phyloP scores from a whole-genome alignment of 2,797 vertebrate species.

The Tokudaia tokunoshimensis region DNA sequence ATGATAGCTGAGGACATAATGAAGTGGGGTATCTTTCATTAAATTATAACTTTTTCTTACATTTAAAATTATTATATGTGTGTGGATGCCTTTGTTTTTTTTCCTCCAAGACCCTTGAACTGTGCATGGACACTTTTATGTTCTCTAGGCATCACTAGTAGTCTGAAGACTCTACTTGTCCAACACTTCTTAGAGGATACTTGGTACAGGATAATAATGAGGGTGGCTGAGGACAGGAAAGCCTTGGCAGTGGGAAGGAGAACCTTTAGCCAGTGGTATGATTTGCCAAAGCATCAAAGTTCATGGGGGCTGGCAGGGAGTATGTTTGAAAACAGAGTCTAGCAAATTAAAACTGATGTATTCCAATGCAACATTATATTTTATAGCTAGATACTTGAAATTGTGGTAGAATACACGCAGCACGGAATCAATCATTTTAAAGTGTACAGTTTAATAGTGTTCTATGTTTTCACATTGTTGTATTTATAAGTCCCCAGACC shows the following conservation, averaged over 20 bases:
- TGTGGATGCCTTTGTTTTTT: neutral
- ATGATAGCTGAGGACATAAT: neutral
- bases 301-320: neutral
- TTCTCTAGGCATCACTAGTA: neutral
- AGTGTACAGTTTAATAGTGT: neutral
- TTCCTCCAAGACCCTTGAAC: slow-evolving; percentile 6
- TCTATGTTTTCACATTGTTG: neutral
- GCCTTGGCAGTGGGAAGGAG: neutral
- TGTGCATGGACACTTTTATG: neutral
- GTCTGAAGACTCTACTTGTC: neutral
- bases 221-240: slow-evolving; percentile 2
- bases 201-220: slow-evolving; percentile 37
- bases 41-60: slow-evolving; percentile 47
- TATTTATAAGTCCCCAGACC: neutral
- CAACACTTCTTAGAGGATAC: slow-evolving; percentile 17
- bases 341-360: neutral
- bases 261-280: neutral
- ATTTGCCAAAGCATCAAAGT: slow-evolving; percentile 33
- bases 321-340: neutral
- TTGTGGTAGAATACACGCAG: neutral
- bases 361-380: neutral
- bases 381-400: neutral
- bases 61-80: slow-evolving; percentile 19
- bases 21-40: too few relatives aligned
- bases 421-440: neutral